These are phyloP conservation scores for Syngnathoides biaculeatus DNA, from an alignment of 2,113 vertebrate genomes.

Conservation along the genomic window DNA sequence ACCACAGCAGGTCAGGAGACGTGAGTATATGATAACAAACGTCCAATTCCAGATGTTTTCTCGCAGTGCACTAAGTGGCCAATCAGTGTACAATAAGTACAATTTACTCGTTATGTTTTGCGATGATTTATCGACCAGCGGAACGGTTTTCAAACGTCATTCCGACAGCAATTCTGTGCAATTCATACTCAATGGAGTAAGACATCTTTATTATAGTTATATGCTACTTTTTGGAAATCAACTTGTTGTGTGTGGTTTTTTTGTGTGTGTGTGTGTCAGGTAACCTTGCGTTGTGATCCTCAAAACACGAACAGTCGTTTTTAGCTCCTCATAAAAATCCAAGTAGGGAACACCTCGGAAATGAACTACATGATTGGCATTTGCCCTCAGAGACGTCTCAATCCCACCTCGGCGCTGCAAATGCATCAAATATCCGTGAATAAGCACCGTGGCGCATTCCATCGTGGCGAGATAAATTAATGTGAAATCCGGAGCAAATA, in stretches of 20 bases:
- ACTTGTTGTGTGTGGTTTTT: too few relatives aligned
- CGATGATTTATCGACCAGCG: too few relatives aligned
- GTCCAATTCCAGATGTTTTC: too few relatives aligned
- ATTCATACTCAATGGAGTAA: neutral
- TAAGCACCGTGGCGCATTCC: conserved; percentile 29
- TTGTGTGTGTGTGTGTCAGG: neutral
- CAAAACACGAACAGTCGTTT: neutral
- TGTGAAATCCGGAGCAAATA: conserved; percentile 33
- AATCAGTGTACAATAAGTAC: too few relatives aligned
- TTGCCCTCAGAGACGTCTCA: conserved; percentile 6
- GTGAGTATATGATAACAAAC: too few relatives aligned
- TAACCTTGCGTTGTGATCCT: neutral
- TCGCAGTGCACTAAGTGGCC: too few relatives aligned
- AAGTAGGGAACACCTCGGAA: neutral
- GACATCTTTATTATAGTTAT: neutral
- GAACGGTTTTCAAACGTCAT: neutral
- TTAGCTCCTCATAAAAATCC: neutral
- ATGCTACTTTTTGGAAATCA: neutral
- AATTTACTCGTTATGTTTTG: too few relatives aligned
- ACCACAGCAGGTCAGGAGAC: too few relatives aligned
- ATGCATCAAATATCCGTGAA: conserved; percentile 36
- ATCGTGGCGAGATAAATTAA: conserved; percentile 13
- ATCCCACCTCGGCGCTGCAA: conserved; percentile 29
- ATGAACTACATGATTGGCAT: conserved; percentile 17
- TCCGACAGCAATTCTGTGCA: neutral